Conservation (phyloP, 2,113 vertebrate genomes). For the cattle (Bos taurus) region DNA sequence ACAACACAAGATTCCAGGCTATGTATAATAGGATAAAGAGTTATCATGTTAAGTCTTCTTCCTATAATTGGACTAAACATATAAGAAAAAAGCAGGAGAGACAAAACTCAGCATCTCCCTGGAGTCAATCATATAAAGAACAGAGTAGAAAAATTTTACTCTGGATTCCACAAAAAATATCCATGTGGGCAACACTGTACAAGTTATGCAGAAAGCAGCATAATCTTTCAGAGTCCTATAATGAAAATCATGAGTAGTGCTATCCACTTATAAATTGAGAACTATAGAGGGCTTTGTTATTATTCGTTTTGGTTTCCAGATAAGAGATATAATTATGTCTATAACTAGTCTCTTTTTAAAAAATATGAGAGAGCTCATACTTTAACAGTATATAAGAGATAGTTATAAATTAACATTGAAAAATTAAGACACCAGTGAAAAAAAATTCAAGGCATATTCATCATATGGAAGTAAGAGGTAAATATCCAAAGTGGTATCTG, state of each 20-base stretch:
- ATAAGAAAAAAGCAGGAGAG: background rate
- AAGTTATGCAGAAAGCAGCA: background rate
- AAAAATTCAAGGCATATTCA: slow-evolving; percentile 18
- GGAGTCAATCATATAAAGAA: background rate
- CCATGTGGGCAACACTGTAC: background rate
- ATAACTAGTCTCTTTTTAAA: background rate
- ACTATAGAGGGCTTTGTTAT: background rate
- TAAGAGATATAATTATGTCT: background rate
- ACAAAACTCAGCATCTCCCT: background rate
- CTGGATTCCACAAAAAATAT: background rate
- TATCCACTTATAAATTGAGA: background rate
- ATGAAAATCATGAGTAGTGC: background rate
- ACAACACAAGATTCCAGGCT: background rate
- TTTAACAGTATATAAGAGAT: background rate
- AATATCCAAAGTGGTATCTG: background rate
- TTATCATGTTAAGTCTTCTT: background rate
- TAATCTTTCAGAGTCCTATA: background rate
- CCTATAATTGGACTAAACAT: slow-evolving; percentile 7
- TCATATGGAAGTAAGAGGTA: background rate
- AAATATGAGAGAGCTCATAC: background rate
- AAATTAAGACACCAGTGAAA: slow-evolving; percentile 12
- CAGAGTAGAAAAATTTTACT: background rate
- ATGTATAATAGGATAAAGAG: background rate
- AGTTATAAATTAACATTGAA: background rate
- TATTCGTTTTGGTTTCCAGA: background rate